Percentiles rank a stretch among this genome's conserved stretches.
These are phyloP conservation scores for Buathra laborator DNA, from an alignment of 2,888 invertebrate species.

Conservation along the genomic window DNA sequence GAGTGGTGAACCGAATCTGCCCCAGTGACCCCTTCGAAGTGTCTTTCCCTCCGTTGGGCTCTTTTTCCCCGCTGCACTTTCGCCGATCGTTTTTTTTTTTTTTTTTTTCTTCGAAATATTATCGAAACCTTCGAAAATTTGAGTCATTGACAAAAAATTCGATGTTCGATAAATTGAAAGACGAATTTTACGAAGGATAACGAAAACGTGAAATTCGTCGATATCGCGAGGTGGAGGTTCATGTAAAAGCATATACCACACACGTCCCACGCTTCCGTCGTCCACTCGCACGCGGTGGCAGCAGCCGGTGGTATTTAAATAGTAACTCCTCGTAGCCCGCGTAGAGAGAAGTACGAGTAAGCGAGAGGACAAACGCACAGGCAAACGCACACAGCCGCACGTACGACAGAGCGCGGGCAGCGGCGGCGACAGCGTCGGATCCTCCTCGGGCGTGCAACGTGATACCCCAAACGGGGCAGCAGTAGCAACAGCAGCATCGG, in stretches of 20 bases:
- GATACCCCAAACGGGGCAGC: constrained; percentile 71
- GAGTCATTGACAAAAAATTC: constrained; percentile 2
- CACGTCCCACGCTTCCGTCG: constrained; percentile 57
- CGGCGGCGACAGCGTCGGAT: constrained; percentile 52
- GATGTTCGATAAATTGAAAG: neutral
- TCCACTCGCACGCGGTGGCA: constrained; percentile 65
- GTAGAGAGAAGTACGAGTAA: constrained; percentile 62
- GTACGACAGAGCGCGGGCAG: constrained; percentile 50
- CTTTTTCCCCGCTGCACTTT: neutral
- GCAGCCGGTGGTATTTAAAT: constrained; percentile 73
- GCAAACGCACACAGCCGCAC: too few relatives aligned
- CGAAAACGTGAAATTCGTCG: constrained; percentile 2
- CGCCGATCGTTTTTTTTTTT: neutral
- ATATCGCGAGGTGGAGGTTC: neutral
- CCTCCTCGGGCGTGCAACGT: constrained; percentile 72
- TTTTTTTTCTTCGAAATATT: neutral
- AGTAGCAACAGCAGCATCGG: constrained; percentile 40
- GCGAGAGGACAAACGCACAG: constrained; percentile 56
- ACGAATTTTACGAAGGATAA: neutral
- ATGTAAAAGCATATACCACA: constrained; percentile 34
- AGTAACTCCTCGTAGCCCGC: constrained; percentile 63
- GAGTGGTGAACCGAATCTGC: constrained; percentile 22
- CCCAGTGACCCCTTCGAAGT: constrained; percentile 44
- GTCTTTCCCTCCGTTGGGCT: neutral
- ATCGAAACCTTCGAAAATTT: constrained; percentile 18